phyloP scores from a whole-genome alignment of 1,140 invertebrate species.

The Forficula auricularia region DNA sequence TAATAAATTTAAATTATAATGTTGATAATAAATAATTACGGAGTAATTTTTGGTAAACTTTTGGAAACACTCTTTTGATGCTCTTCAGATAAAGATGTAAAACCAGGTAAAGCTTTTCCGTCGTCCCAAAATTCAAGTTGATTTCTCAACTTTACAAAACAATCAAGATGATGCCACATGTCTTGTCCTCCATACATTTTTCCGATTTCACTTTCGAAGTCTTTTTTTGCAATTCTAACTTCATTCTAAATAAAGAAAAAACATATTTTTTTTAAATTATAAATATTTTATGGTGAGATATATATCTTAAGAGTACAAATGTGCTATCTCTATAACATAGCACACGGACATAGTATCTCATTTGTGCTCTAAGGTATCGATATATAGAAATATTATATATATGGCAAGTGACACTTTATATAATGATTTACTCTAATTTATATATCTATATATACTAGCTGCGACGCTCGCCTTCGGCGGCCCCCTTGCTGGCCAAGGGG shows the following conservation, averaged over 20 bases:
- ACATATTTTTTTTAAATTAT: background rate
- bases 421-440: too few species aligned
- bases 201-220: constrained; percentile 64
- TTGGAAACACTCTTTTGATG: constrained; percentile 53
- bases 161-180: constrained; percentile 82
- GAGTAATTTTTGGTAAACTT: constrained; percentile 39
- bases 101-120: constrained; percentile 57
- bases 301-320: too few species aligned
- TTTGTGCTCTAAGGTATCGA: too few species aligned
- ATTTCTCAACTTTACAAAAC: constrained; percentile 64
- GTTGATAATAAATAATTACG: too few species aligned
- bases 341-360: too few species aligned
- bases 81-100: constrained; percentile 46
- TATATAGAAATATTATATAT: too few species aligned
- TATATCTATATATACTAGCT: too few species aligned
- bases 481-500: too few species aligned
- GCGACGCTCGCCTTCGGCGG: too few species aligned
- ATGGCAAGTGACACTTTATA: too few species aligned
- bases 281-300: background rate
- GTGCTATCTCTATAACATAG: too few species aligned
- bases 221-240: constrained; percentile 68
- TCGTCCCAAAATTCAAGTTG: constrained; percentile 57
- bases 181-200: constrained; percentile 61
- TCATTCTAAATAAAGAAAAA: constrained; percentile 36
- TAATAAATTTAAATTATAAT: too few species aligned